Base-by-base conservation (phyloP, 37 sponge, comb jelly and placozoan genomes). In the Eunapius fragilis region DNA sequence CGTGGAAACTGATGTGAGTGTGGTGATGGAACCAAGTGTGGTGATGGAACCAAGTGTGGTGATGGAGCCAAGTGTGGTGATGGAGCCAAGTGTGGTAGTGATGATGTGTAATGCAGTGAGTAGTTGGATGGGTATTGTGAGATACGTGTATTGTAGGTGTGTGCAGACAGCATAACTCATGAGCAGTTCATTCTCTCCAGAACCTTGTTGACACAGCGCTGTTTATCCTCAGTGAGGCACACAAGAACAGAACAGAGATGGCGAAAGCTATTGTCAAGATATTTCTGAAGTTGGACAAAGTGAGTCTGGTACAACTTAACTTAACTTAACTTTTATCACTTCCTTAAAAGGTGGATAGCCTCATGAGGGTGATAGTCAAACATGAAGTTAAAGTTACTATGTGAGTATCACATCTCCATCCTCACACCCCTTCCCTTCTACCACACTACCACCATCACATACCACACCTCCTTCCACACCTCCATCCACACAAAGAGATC, bases 211-310 rank as follows among this genome's bases (percentile, higher is more conserved):
- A 87, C 36, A 31, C 84, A 7, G 84, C 84, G 2, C 24, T 91
- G 26, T 84, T 67, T 31, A 77, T 92, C 23, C 78, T 92, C 23
- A 47, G 76, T 81, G 86, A 89, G 49, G 86, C 85, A n/a, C 58
- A 74, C 34, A 78, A 74, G 31, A 86, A 92, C 67, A 72, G 82
- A 41, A 28, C 83, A 28, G 75, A 67, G n/a, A 67, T 86, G 47
- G 82, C 68, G 2, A 80, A 80, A 37, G 72, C 82, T 50, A 67
- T 92, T 37, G 90, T 92, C 58, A 85, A 68, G 58, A 81, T 89
- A 11, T 92, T 92, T 74, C 81, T 89, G 10, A n/a, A 82, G 38
- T 73, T 73, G 3, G 48, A 75, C 28, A 80, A 88, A 78, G 93
- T 92, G 69, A 47, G 69, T 88, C 17, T 7, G 0, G 77, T 2